Base-by-base conservation (phyloP, 1,140 invertebrate species). In the Orius insidiosus region DNA sequence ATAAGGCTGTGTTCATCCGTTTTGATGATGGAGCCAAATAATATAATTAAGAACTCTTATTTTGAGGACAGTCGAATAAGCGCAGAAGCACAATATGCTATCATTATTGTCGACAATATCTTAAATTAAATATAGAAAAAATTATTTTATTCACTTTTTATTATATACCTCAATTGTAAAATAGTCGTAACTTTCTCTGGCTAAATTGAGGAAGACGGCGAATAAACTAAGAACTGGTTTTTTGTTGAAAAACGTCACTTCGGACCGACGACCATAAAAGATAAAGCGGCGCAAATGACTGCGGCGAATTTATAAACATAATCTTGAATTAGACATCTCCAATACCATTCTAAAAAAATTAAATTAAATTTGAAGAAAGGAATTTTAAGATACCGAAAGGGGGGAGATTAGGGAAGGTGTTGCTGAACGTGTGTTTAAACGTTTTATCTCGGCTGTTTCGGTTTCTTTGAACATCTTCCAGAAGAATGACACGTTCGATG, bases 1-100 rank as follows among this genome's bases (percentile, higher is more conserved):
- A 99, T 92, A 38, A 99, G 71, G 62, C 89, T 96, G 67, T 98
- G 94, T 62, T 98, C 94, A 61, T 98, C 95, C 1, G 95, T 98
- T 66, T 95, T n/a, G 87, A 65, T 98, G 94, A 62, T 95, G 81
- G 82, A 5, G 94, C 92, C 53, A 99, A 66, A 59, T 98, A 96
- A 65, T 98, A 51, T 95, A 77, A 68, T 98, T 97, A 24, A 98
- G 73, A 6, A 99, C 76, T 40, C 88, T 73, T 52, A 99, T 92
- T 66, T 94, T 90, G 54, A 99, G 78, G 35, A 99, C 80, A 0
- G 95, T 98, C 11, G 86, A 98, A 65, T 95, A 98, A 3, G 95
- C 90, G 67, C 95, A 98, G 55, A 92, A 84, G 63, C 92, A 92
- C 53, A 98, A 63, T 98, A 98, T 3, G 83, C 80, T 47, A 98